A percentile compares a stretch with the other conserved stretches of the same genome.
Evolutionary conservation across 1,140 invertebrate species (phyloP).

Genomic region (Diabrotica undecimpunctata): DNA sequence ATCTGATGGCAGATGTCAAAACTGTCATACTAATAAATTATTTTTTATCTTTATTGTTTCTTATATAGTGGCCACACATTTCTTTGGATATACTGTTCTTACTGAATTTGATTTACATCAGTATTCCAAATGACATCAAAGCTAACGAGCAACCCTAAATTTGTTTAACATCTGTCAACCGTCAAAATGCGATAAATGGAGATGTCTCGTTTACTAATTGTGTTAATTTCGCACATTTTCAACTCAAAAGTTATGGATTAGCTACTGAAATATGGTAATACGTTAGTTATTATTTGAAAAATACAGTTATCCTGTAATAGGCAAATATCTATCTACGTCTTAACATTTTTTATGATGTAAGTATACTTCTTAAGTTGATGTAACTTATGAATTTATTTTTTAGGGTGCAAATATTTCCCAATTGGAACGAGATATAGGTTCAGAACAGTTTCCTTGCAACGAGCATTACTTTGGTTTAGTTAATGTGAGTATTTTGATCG

Average conservation of each 20-base stretch:
- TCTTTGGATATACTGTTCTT: too few species aligned
- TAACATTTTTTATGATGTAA: slow-evolving; percentile 12
- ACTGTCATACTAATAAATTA: too few species aligned
- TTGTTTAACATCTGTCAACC: slow-evolving; percentile 45
- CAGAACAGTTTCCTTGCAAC: slow-evolving; percentile 94
- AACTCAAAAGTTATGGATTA: slow-evolving; percentile 47
- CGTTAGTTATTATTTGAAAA: background rate
- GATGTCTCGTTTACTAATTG: slow-evolving; percentile 41
- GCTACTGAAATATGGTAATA: slow-evolving; percentile 47
- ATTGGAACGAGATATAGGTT: slow-evolving; percentile 95
- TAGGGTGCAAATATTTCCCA: slow-evolving; percentile 97
- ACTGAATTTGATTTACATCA: background rate
- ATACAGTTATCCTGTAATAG: slow-evolving; percentile 7
- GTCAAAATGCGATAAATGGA: slow-evolving; percentile 47
- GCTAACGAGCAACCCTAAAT: background rate
- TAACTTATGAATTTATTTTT: slow-evolving; percentile 34
- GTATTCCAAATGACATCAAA: background rate
- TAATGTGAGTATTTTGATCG: slow-evolving; percentile 70
- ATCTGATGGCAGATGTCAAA: too few species aligned
- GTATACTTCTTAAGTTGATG: background rate
- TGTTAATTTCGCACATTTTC: slow-evolving; percentile 42
- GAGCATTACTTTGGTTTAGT: slow-evolving; percentile 98
- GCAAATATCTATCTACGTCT: slow-evolving; percentile 15
- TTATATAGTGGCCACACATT: too few species aligned
- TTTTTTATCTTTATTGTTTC: too few species aligned